Percentiles rank a stretch among this genome's conserved stretches.
Conservation (phyloP, 2,797 vertebrate species). For the Alectoris magna region DNA sequence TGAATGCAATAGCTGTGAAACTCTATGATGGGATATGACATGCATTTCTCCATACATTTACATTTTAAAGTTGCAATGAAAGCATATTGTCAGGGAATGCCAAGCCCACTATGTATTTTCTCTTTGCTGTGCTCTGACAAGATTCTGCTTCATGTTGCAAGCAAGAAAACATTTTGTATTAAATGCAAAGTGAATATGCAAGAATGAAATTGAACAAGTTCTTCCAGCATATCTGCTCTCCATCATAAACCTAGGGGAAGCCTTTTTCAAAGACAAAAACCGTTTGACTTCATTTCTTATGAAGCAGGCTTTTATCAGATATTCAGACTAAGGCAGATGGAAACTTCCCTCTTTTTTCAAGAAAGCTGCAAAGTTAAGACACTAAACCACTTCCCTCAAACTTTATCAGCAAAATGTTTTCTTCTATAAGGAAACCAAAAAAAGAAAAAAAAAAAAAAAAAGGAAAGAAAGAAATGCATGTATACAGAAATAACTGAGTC, state of each 20-base stretch:
- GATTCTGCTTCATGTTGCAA: conserved; percentile 47
- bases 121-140: conserved; percentile 49
- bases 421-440: neutral
- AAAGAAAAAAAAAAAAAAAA: neutral
- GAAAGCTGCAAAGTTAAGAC: neutral
- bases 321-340: neutral
- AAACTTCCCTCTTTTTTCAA: conserved; percentile 1
- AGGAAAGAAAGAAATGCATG: neutral
- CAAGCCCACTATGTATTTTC: conserved; percentile 41
- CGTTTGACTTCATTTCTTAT: neutral
- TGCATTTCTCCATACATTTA: conserved; percentile 54
- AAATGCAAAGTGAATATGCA: conserved; percentile 65
- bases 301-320: neutral
- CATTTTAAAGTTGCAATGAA: conserved; percentile 69
- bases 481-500: neutral
- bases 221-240: conserved; percentile 6
- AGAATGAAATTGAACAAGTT: conserved; percentile 48
- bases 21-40: conserved; percentile 37
- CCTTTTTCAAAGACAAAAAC: conserved; percentile 35
- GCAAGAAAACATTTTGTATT: conserved; percentile 65
- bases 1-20: conserved; percentile 41
- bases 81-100: conserved; percentile 56
- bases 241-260: conserved; percentile 29
- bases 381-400: neutral
- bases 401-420: neutral